phyloP scores from a whole-genome alignment of 2,113 vertebrate genomes.

The Atlantisia rogersi region DNA sequence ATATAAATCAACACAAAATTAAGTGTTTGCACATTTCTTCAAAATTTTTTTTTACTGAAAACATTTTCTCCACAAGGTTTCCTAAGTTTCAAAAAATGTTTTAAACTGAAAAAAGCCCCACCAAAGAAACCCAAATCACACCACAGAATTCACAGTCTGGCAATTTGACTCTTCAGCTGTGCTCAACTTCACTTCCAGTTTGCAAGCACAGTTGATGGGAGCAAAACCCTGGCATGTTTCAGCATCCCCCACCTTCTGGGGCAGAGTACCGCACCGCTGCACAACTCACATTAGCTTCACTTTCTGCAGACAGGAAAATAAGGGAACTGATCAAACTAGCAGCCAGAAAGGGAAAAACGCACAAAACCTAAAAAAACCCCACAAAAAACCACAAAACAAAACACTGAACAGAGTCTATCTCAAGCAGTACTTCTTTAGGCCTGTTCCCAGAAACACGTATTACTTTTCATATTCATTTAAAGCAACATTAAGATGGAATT shows the following conservation, averaged over 20 bases:
- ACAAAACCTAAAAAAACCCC: no score
- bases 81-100: background rate
- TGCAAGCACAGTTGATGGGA: background rate
- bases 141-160: background rate
- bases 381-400: background rate
- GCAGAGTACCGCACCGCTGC: background rate
- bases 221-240: background rate
- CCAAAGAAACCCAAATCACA: background rate
- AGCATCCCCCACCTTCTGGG: background rate
- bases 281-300: background rate
- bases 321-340: background rate
- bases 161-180: background rate
- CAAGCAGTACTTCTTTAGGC: background rate
- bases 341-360: background rate
- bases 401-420: background rate
- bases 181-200: background rate
- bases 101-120: background rate
- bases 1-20: background rate
- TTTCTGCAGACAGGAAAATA: background rate
- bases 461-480: background rate
- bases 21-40: background rate
- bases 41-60: background rate
- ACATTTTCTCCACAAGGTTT: background rate
- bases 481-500: background rate
- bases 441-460: background rate